Evolutionary conservation across 2,797 vertebrate species (phyloP).

Genomic region (Borostomias antarcticus): DNA sequence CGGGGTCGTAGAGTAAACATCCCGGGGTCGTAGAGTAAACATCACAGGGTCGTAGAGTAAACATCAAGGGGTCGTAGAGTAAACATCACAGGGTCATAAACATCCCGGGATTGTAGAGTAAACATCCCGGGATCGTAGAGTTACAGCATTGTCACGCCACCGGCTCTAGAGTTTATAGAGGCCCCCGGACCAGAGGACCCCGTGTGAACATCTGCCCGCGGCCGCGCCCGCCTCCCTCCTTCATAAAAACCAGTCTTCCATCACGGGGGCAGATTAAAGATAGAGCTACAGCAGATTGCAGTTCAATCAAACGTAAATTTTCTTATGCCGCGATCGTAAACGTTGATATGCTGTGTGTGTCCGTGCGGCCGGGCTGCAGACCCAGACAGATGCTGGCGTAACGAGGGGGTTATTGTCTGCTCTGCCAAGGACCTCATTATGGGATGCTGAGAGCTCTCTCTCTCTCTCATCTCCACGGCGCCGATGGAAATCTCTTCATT

Average conservation of each 20-base stretch:
- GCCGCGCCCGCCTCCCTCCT: no score
- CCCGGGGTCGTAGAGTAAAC: no score
- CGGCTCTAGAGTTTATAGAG: no score
- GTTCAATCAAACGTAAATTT: neutral
- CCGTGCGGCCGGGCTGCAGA: no score
- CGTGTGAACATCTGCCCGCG: no score
- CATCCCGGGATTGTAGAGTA: no score
- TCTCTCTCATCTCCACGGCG: neutral
- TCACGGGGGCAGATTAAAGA: neutral
- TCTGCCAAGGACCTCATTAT: constrained; percentile 6
- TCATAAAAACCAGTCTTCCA: neutral
- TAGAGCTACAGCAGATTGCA: neutral
- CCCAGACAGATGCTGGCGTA: neutral
- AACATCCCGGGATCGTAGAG: no score
- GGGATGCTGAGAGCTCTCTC: constrained; percentile 2
- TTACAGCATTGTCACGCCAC: neutral
- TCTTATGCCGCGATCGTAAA: neutral
- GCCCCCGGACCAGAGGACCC: no score
- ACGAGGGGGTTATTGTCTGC: neutral
- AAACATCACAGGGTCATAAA: no score
- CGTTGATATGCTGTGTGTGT: neutral
- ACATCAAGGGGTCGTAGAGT: no score
- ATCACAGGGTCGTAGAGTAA: no score
- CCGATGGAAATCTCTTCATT: neutral
- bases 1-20: no score